Percentiles rank a stretch among this genome's conserved stretches.
phyloP scores from a whole-genome alignment of 2,888 invertebrate genomes.

The Sinohyriopsis cumingii region DNA sequence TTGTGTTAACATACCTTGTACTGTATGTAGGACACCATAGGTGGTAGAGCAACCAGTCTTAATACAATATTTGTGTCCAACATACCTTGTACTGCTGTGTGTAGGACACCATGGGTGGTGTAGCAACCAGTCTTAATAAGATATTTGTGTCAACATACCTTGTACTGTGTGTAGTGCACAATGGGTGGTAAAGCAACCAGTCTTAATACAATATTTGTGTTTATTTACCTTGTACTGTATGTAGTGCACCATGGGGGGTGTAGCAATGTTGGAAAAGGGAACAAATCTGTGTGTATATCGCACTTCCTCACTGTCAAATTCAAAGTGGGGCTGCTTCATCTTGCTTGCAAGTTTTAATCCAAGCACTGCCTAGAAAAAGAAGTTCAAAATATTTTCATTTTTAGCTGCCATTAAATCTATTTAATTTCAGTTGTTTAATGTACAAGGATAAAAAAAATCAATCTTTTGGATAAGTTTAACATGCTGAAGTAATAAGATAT shows the following conservation, averaged over 20 bases:
- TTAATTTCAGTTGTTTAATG: not conserved
- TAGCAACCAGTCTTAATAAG: no score
- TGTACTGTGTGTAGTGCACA: slow-evolving; percentile 81
- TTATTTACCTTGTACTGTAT: slow-evolving; percentile 70
- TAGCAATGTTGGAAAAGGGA: slow-evolving; percentile 88
- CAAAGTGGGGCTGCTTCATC: slow-evolving; percentile 85
- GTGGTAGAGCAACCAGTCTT: no score
- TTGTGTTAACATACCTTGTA: slow-evolving; percentile 46
- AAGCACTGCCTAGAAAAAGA: slow-evolving; percentile 82
- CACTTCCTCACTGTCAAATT: slow-evolving; percentile 92
- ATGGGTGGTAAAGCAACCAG: slow-evolving; percentile 88
- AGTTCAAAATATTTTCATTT: not conserved
- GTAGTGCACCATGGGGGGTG: slow-evolving; percentile 93
- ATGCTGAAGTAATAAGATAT: no score
- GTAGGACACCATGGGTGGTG: no score
- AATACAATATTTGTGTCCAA: no score
- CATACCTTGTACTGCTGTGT: no score
- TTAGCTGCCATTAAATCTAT: slow-evolving; percentile 6
- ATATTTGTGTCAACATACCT: slow-evolving; percentile 42
- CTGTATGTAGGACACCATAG: no score
- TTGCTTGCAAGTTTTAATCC: slow-evolving; percentile 92
- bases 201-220: not conserved
- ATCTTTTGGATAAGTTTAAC: no score
- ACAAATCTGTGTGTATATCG: slow-evolving; percentile 95
- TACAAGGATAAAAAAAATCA: no score